These are phyloP conservation scores for Sciurus vulgaris DNA, from an alignment of 2,797 vertebrate genomes.

Conservation along the genomic window DNA sequence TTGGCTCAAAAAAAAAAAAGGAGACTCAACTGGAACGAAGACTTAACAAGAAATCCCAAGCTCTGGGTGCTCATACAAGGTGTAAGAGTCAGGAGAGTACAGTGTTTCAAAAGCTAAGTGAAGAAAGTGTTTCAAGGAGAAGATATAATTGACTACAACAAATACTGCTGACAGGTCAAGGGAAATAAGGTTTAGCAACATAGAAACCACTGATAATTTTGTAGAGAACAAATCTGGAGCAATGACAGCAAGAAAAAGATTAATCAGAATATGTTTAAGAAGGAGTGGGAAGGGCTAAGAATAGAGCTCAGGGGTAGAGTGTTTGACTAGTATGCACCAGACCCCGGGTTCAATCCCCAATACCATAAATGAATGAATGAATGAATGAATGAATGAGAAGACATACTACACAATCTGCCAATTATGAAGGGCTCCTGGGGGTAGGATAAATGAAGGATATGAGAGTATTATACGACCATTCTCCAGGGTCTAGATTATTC, in stretches of 20 bases:
- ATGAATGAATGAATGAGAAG: not conserved
- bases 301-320: too few relatives aligned
- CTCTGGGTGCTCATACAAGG: not conserved
- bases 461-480: not conserved
- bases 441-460: not conserved
- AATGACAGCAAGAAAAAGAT: not conserved
- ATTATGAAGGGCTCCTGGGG: not conserved
- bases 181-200: not conserved
- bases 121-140: conserved; percentile 26
- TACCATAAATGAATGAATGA: not conserved
- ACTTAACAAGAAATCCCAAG: not conserved
- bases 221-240: not conserved
- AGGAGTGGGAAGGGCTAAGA: not conserved
- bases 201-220: not conserved
- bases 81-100: not conserved
- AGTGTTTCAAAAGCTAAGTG: not conserved
- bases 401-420: not conserved
- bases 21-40: not conserved
- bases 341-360: too few relatives aligned
- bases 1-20: not conserved
- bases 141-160: not conserved
- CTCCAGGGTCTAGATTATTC: not conserved
- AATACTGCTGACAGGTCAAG: not conserved
- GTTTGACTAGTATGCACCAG: too few relatives aligned
- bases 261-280: not conserved